Evolutionary conservation across 2,888 invertebrate species (phyloP).

Genomic region (Trisateles emortualis): DNA sequence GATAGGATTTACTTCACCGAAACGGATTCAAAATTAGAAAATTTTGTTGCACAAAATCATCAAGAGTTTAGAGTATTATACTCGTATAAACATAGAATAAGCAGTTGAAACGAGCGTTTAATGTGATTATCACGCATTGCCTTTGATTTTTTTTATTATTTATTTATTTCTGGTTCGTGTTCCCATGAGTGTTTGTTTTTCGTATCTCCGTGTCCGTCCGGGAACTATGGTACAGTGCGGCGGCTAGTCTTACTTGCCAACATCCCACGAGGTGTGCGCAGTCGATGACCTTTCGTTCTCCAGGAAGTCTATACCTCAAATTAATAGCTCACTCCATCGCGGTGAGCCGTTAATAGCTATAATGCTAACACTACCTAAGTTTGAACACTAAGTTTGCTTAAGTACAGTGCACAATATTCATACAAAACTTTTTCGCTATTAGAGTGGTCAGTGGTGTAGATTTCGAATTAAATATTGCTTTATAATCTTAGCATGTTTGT

Average conservation of each 20-base stretch:
- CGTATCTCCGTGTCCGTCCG: slow-evolving; percentile 51
- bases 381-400: slow-evolving; percentile 17
- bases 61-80: not conserved
- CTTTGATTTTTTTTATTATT: slow-evolving; percentile 11
- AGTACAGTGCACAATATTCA: not conserved
- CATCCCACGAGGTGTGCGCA: slow-evolving; percentile 74
- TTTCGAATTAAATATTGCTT: too few relatives aligned
- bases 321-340: slow-evolving; percentile 66
- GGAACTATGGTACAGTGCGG: slow-evolving; percentile 61
- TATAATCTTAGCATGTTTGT: too few relatives aligned
- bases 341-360: slow-evolving; percentile 45
- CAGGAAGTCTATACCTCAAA: slow-evolving; percentile 74
- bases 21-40: not conserved
- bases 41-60: not conserved
- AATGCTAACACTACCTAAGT: slow-evolving; percentile 18
- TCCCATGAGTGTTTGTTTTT: slow-evolving; percentile 42
- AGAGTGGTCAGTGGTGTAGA: too few relatives aligned
- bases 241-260: slow-evolving; percentile 57
- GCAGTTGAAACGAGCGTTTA: slow-evolving; percentile 1
- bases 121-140: slow-evolving; percentile 15
- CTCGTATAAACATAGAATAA: not conserved
- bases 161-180: slow-evolving; percentile 37
- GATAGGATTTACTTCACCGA: too few relatives aligned
- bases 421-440: not conserved
- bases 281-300: slow-evolving; percentile 69